Base-by-base conservation (phyloP, 2,888 invertebrate genomes). In the Ormyrus pomaceus region DNA sequence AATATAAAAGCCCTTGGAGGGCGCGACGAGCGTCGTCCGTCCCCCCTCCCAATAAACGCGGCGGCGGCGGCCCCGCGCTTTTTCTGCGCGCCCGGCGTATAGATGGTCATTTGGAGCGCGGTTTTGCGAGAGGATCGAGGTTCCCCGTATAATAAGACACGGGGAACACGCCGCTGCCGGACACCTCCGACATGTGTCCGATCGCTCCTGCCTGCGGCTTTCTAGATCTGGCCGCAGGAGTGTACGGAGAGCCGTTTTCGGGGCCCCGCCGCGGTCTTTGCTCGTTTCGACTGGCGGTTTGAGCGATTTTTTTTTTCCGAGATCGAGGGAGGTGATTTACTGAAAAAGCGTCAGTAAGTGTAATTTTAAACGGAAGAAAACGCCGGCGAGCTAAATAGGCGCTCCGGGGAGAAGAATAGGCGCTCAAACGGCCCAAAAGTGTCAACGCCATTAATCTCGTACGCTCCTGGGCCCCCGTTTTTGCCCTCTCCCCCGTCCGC, bases 151-250 rank as follows among this genome's bases (percentile, higher is more conserved):
- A 70, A 77, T 64, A 68, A 51, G 75, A 75, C 59, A 75, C 75
- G 66, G 34, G 62, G 62, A 19, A 2, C 19, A 19, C 19, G 48
- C 5, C 34, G 58, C 5, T 2, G n/a, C 50, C 6, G 70, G 56
- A 77, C 77, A 70, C 62, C 77, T 77, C 50, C 46, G 70, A 70
- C 77, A 70, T 55, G 46, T 77, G 71, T 77, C 55, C 58, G 11
- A 46, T 48, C 19, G 48, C 11, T 46, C 70, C 11, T 1, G 50
- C 48, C 48, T 48, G 13, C 19, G 19, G 19, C 19, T 19, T 19
- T 19, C 19, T 19, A 19, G 19, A 19, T 19, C 19, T 19, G 19
- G 19, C 19, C 19, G 19, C 19, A 19, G 19, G 19, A 2, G 19
- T 19, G 19, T 1, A 1, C 19, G 19, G 19, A 19, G 19, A 19